Conservation (phyloP, 2,888 invertebrate species). For the Pristionchus entomophagus region DNA sequence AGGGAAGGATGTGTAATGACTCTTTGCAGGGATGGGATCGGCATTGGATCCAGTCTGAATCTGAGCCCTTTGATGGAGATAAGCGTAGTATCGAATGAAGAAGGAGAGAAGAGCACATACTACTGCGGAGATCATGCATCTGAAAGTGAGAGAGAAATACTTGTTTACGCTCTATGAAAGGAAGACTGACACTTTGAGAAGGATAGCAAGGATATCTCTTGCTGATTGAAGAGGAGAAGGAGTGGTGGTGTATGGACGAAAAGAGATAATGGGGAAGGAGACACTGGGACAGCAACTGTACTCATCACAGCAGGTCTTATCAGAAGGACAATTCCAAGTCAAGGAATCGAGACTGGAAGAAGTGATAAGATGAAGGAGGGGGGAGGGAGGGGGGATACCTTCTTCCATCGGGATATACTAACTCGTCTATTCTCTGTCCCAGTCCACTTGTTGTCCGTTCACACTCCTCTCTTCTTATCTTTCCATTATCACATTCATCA, state of each 20-base stretch:
- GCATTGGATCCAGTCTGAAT: not conserved
- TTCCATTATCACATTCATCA: not conserved
- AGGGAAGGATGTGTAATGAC: not conserved
- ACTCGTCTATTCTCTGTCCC: not conserved
- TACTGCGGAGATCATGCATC: not conserved
- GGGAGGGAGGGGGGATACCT: not conserved
- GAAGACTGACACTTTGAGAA: conserved; percentile 17
- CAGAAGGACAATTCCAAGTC: not conserved
- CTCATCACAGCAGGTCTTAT: not conserved
- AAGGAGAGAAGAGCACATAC: conserved; percentile 6
- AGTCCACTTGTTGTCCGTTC: not conserved
- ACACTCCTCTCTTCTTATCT: not conserved
- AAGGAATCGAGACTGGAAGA: not conserved
- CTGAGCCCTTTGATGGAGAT: not conserved
- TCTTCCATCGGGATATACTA: conserved; percentile 13
- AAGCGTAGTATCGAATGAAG: conserved; percentile 29
- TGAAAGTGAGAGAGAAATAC: not conserved
- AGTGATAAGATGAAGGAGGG: not conserved
- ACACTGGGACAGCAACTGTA: not conserved
- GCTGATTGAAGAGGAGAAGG: not conserved
- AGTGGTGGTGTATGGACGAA: not conserved
- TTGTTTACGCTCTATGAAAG: too few relatives aligned
- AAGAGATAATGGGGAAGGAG: not conserved
- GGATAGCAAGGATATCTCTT: not conserved
- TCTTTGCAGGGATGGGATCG: not conserved